Conservation (phyloP, 2,113 vertebrate genomes). For the Xiphophorus maculatus region DNA sequence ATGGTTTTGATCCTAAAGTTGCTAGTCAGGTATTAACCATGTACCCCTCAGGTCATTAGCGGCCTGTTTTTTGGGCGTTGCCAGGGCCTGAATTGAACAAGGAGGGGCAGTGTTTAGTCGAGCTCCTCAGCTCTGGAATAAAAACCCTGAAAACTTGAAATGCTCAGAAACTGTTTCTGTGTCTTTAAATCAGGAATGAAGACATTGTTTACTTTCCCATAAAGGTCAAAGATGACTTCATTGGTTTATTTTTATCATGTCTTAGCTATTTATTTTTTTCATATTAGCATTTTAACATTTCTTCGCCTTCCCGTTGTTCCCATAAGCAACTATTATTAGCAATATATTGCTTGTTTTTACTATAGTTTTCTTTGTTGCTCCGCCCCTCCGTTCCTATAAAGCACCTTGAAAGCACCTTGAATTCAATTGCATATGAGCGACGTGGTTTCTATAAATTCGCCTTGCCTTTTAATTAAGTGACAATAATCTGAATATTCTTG, state of each 20-base stretch:
- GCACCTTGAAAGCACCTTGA: neutral
- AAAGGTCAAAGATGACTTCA: neutral
- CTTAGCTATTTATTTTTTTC: neutral
- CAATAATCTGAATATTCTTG: slow-evolving; percentile 6
- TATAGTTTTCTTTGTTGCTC: no score
- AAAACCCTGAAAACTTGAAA: neutral
- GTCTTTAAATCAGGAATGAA: neutral
- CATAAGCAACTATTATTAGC: no score
- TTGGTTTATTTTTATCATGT: neutral
- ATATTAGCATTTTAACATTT: neutral
- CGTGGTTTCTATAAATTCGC: no score
- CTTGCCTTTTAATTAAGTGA: neutral
- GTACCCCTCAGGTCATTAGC: neutral
- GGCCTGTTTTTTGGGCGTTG: neutral
- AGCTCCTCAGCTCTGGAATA: neutral
- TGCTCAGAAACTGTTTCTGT: neutral
- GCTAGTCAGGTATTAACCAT: neutral
- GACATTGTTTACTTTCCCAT: neutral
- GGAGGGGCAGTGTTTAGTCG: neutral
- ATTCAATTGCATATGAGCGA: neutral
- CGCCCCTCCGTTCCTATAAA: neutral
- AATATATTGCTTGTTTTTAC: no score
- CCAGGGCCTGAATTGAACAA: neutral
- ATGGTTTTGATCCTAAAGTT: neutral
- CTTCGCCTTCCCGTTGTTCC: no score